phyloP scores from a whole-genome alignment of 2,113 vertebrate species.

The Macroglossus sobrinus region DNA sequence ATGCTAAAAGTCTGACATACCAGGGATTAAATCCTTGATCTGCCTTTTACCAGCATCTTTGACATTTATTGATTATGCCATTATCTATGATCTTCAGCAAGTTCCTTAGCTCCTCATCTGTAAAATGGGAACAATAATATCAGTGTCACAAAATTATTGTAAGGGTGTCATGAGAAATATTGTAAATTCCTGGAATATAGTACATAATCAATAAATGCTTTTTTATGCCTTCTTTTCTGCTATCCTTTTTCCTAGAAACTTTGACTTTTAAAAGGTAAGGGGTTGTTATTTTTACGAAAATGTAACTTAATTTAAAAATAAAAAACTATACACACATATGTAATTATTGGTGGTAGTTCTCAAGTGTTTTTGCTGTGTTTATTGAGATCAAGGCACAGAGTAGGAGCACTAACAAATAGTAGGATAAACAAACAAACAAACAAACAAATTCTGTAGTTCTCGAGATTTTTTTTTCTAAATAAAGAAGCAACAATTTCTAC shows the following conservation, averaged over 20 bases:
- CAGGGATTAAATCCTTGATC: not conserved
- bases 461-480: not conserved
- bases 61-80: not conserved
- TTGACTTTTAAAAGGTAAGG: not conserved
- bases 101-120: not conserved
- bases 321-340: not conserved
- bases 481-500: not conserved
- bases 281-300: not conserved
- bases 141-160: not conserved
- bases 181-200: not conserved
- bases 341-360: not conserved
- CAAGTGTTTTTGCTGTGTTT: slow-evolving; percentile 24
- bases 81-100: not conserved
- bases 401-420: not conserved
- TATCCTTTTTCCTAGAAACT: not conserved
- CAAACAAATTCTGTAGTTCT: not conserved
- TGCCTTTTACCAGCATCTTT: not conserved
- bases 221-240: not conserved
- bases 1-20: not conserved
- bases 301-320: not conserved
- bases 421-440: not conserved
- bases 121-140: not conserved
- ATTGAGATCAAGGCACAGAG: not conserved
- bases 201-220: not conserved
- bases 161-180: not conserved